These are phyloP conservation scores for Paedocypris micromegethes DNA, from an alignment of 2,797 vertebrate species.

Conservation along the genomic window DNA sequence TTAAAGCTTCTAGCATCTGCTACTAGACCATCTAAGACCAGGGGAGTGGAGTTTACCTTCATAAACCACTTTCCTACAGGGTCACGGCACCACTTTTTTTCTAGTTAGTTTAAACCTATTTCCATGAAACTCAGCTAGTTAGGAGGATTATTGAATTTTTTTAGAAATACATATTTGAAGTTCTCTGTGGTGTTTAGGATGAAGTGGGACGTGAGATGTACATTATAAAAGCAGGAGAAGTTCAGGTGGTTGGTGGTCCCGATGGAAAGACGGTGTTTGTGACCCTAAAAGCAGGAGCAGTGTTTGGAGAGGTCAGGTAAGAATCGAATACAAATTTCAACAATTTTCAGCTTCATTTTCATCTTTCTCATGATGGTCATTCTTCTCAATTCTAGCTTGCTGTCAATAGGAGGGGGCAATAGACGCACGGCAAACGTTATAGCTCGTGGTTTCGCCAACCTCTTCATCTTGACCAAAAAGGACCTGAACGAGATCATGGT, in stretches of 20 bases:
- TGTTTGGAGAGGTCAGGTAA: constrained; percentile 98
- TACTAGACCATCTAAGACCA: too few relatives aligned
- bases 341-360: background rate
- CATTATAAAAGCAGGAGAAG: constrained; percentile 94
- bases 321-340: background rate
- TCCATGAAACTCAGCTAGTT: too few relatives aligned
- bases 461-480: constrained; percentile 96
- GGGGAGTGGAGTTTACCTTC: too few relatives aligned
- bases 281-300: constrained; percentile 85
- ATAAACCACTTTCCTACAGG: too few relatives aligned
- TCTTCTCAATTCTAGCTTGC: constrained; percentile 70
- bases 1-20: too few relatives aligned
- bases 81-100: too few relatives aligned
- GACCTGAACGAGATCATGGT: constrained; percentile 92
- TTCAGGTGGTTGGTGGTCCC: constrained; percentile 89
- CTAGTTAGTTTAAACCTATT: too few relatives aligned
- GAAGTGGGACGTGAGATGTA: constrained; percentile 98
- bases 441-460: constrained; percentile 91
- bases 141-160: too few relatives aligned
- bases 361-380: background rate
- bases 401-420: constrained; percentile 88
- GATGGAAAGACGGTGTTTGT: constrained; percentile 88
- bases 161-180: background rate
- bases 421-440: constrained; percentile 92
- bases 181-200: constrained; percentile 64